Evolutionary conservation across 2,888 invertebrate species (phyloP).

Genomic region (Arctia plantaginis): DNA sequence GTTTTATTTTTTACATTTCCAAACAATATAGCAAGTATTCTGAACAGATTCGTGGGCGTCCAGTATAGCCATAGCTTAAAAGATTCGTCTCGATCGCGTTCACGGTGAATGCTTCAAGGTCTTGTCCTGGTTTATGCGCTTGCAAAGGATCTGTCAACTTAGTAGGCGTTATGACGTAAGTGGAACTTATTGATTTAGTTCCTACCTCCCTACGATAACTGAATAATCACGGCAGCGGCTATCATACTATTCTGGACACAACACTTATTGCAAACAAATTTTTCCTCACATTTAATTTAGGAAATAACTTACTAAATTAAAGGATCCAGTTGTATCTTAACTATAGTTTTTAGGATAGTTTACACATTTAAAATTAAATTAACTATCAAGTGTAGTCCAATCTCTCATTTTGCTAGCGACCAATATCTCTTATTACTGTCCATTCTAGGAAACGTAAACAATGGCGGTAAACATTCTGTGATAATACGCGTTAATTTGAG

Average conservation of each 20-base stretch:
- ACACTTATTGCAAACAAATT: neutral
- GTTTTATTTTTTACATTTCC: constrained; percentile 17
- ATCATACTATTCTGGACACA: constrained; percentile 1
- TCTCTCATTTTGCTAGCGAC: constrained; percentile 1
- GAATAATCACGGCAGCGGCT: constrained; percentile 14
- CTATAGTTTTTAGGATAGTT: neutral
- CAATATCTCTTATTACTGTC: neutral
- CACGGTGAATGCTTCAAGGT: constrained; percentile 85
- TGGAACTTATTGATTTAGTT: constrained; percentile 60
- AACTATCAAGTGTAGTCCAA: neutral
- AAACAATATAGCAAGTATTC: constrained; percentile 40
- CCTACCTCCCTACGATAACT: constrained; percentile 35
- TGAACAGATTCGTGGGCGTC: constrained; percentile 75
- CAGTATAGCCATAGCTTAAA: constrained; percentile 67
- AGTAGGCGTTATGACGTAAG: constrained; percentile 80
- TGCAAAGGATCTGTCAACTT: constrained; percentile 83
- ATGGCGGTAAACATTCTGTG: neutral
- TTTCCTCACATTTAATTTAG: too few species aligned
- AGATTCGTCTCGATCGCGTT: constrained; percentile 83
- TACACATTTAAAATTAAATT: neutral
- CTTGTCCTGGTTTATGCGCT: constrained; percentile 79
- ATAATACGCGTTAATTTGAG: neutral
- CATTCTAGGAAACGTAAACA: constrained; percentile 18
- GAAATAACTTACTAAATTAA: neutral
- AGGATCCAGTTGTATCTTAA: neutral